Base-by-base conservation (phyloP, 2,797 vertebrate species). In the Microctenopoma steveboyesi region DNA sequence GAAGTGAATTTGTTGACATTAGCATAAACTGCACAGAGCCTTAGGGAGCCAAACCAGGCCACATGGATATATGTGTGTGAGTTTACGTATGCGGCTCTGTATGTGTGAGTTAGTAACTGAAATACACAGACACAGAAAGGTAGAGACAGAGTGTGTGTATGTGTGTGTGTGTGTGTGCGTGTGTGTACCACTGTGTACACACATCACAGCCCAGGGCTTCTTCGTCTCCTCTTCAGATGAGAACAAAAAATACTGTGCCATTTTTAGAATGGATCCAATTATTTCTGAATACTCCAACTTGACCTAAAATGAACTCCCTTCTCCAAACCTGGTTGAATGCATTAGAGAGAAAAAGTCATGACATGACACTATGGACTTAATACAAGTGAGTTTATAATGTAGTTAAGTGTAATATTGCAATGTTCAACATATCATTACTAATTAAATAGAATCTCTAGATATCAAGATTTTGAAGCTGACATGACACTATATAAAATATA, bases 251-350 rank as follows among this genome's bases (percentile, higher is more conserved):
- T 79, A 74, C 48, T 68, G 33, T 27, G 42, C 80, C 85, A 82
- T 85, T 79, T 83, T 69, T 83, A 85, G 72, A 79, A 66, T 49
- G 66, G 53, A 84, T 78, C 63, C 79, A 84, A 82, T 85, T 86
- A 86, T 85, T 82, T 73, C 69, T 67, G 69, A 83, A 81, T 80
- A 75, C 67, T 71, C 15, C 73, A 85, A 79, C 48, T 59, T 86
- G 72, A 81, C 79, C 83, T 76, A 30, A 63, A 81, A 79, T 77
- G 71, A 68, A 80, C 76, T 64, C 79, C 50, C 13, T 50, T 40
- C 81, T 61, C 55, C 30, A 25, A 35, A 75, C 72, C 65, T 61
- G 54, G 45, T 69, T 61, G 60, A 69, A 75, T 25, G 40, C 16
- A 56, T 15, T 42, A 69, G 13, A 45, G 39, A 60, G 11, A 69